phyloP scores from a whole-genome alignment of 37 sponge, comb jelly and placozoan genomes.

The Halisarca cf. caerulea region DNA sequence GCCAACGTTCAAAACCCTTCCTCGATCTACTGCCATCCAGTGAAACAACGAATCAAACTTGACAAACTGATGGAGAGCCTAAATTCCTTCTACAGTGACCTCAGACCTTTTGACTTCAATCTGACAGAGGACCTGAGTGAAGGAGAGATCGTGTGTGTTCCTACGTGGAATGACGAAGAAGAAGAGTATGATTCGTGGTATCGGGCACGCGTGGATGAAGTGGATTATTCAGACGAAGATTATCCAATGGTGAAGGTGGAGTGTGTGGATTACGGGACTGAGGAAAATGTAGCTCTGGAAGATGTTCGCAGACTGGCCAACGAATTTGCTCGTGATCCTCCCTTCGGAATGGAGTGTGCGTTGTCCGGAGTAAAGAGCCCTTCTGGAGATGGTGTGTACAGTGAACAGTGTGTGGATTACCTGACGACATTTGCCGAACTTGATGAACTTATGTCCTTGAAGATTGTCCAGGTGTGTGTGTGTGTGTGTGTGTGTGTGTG shows the following conservation, averaged over 20 bases:
- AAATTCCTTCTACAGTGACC: conserved; percentile 11
- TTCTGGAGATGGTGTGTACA: neutral
- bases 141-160: conserved; percentile 46
- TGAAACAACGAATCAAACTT: neutral
- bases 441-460: neutral
- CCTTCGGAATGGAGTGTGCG: conserved; percentile 53
- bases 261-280: conserved; percentile 79
- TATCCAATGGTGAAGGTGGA: conserved; percentile 2
- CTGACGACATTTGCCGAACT: conserved; percentile 4
- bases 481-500: too few relatives aligned
- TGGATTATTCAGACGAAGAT: conserved; percentile 10
- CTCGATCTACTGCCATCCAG: neutral
- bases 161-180: conserved; percentile 43
- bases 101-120: conserved; percentile 14
- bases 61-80: neutral
- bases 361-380: conserved; percentile 43
- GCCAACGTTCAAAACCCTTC: neutral
- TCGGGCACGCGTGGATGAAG: conserved; percentile 32
- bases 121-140: conserved; percentile 8
- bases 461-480: neutral
- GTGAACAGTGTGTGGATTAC: conserved; percentile 8
- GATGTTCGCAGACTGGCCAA: neutral
- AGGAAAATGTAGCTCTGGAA: conserved; percentile 27
- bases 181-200: conserved; percentile 41
- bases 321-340: conserved; percentile 30